Conservation (phyloP, 2,113 vertebrate species). For the Etia nguti region DNA sequence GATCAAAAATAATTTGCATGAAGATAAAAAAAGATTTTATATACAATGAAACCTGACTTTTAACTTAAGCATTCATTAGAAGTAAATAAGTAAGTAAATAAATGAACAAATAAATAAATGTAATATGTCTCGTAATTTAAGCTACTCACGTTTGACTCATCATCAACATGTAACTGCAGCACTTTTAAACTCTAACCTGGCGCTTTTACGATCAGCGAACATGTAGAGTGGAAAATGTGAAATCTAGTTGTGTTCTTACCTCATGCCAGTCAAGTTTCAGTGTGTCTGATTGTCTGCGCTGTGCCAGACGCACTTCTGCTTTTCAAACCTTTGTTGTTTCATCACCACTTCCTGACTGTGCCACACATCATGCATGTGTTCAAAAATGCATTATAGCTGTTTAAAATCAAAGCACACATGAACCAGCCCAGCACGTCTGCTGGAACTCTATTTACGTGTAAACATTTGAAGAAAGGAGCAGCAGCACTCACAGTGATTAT, state of each 20-base stretch:
- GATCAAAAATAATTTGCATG: neutral
- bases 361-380: neutral
- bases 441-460: neutral
- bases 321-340: constrained; percentile 44
- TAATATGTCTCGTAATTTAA: neutral
- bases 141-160: neutral
- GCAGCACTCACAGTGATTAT: neutral
- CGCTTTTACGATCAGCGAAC: neutral
- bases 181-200: neutral
- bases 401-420: neutral
- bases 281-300: neutral
- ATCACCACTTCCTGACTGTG: constrained; percentile 67
- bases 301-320: constrained; percentile 59
- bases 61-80: neutral
- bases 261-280: neutral
- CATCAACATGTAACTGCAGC: neutral
- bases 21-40: neutral
- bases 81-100: neutral
- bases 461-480: neutral
- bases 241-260: constrained; percentile 25
- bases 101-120: neutral
- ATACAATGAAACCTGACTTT: neutral
- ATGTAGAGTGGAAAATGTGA: neutral
- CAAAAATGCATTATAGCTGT: neutral
- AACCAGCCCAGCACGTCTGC: neutral